Evolutionary conservation across 30 jellyfish, hydroid and myxozoan genomes (phyloP).

Genomic region (Aurelia coerulea): DNA sequence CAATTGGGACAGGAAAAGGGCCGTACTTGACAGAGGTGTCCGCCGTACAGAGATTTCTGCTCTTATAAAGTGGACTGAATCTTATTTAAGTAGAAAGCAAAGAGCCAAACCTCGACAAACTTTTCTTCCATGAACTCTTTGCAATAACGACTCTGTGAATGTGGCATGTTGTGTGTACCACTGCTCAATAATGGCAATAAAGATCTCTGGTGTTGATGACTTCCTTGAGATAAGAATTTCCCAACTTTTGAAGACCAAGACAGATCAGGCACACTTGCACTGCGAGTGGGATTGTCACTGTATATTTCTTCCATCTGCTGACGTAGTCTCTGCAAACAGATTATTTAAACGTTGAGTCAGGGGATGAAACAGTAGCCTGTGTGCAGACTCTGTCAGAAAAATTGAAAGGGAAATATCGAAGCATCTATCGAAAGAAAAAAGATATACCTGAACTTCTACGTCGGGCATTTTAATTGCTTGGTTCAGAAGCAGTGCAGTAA

Average conservation of each 20-base stretch:
- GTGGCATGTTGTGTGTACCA: conserved; percentile 83
- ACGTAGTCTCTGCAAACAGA: conserved; percentile 68
- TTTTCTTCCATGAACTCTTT: conserved; percentile 92
- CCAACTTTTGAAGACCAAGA: conserved; percentile 67
- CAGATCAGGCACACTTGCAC: conserved; percentile 39
- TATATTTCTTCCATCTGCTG: conserved; percentile 95
- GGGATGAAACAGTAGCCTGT: neutral
- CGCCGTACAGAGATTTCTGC: no score
- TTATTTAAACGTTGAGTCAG: neutral
- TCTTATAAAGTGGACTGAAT: no score
- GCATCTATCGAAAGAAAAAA: no score
- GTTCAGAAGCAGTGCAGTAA: no score
- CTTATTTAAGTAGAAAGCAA: no score
- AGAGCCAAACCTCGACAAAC: conserved; percentile 77
- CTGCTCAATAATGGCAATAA: conserved; percentile 73
- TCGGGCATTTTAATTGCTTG: no score
- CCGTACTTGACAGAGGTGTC: no score
- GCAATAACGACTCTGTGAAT: conserved; percentile 93
- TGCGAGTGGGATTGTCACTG: conserved; percentile 68
- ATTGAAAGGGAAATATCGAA: neutral
- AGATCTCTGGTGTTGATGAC: conserved; percentile 89
- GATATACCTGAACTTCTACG: no score
- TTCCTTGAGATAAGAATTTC: conserved; percentile 74
- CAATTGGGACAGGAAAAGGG: no score
- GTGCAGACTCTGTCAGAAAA: neutral